These are phyloP conservation scores for Ornithorhynchus anatinus DNA, from an alignment of 2,113 vertebrate genomes.

Conservation along the genomic window DNA sequence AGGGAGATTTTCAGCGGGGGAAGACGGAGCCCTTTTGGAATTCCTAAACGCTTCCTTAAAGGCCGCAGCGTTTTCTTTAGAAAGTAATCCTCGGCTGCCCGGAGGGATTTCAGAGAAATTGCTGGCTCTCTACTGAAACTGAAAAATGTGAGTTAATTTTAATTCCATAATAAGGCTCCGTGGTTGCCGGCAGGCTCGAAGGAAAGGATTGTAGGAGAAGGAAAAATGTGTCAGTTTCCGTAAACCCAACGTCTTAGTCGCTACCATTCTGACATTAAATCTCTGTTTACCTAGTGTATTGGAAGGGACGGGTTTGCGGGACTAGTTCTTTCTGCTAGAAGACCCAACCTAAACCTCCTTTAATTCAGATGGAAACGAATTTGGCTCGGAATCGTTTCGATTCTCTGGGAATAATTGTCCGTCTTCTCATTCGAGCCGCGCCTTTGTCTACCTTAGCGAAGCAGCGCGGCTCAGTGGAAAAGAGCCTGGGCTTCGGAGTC, in stretches of 20 bases:
- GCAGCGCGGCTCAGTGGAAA: too few relatives aligned
- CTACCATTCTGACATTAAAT: conserved; percentile 55
- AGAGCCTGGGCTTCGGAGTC: too few relatives aligned
- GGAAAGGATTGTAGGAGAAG: conserved; percentile 41
- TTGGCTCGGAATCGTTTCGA: conserved; percentile 34
- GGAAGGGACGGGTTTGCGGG: conserved; percentile 59
- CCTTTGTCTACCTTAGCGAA: too few relatives aligned
- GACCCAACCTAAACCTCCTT: conserved; percentile 53
- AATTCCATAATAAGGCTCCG: conserved; percentile 59
- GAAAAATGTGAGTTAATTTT: conserved; percentile 59
- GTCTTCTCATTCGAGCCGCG: conserved; percentile 14
- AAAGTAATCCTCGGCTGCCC: conserved; percentile 20
- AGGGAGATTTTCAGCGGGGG: background rate
- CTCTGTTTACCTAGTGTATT: conserved; percentile 49
- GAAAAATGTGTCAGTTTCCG: conserved; percentile 48
- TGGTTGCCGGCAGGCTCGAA: conserved; percentile 48
- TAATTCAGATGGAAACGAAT: conserved; percentile 51
- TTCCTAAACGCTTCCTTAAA: conserved; percentile 12
- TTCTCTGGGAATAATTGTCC: conserved; percentile 29
- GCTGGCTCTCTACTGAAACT: conserved; percentile 45
- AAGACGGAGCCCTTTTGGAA: conserved; percentile 9
- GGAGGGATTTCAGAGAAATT: conserved; percentile 44
- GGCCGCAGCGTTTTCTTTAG: background rate
- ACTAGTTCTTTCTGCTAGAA: conserved; percentile 53
- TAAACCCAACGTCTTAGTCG: conserved; percentile 52